Conservation (phyloP, 2,113 vertebrate species). For the Saguinus imperator region DNA sequence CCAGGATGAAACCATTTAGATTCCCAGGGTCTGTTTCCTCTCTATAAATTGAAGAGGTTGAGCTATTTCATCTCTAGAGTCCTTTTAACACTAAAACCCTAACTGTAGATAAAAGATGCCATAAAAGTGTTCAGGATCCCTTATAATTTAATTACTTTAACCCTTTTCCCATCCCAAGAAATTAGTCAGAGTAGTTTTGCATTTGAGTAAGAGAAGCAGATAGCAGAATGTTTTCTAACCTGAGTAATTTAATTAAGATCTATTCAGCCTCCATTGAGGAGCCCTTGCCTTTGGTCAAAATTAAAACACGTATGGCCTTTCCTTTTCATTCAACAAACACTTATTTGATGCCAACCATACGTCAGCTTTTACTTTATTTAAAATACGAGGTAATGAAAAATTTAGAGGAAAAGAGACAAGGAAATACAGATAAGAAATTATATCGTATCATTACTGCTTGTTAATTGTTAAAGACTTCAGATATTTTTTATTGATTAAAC, state of each 20-base stretch:
- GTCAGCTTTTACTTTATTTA: conserved; percentile 23
- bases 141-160: background rate
- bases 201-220: background rate
- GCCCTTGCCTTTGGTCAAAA: background rate
- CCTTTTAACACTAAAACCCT: background rate
- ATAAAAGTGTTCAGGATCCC: background rate
- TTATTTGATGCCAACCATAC: background rate
- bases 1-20: background rate
- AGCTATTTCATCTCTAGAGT: background rate
- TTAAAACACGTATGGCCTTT: conserved; percentile 55
- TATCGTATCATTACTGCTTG: background rate
- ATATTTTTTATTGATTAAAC: conserved; percentile 48
- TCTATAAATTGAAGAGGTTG: background rate
- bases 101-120: background rate
- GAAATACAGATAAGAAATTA: conserved; percentile 50
- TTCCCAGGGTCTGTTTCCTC: background rate
- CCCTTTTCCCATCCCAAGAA: background rate
- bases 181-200: conserved; percentile 21
- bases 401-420: conserved; percentile 56
- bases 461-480: background rate
- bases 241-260: background rate
- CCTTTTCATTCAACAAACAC: background rate
- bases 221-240: background rate
- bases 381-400: conserved; percentile 38
- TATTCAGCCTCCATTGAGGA: background rate